These are phyloP conservation scores for Notocelia uddmanniana DNA, from an alignment of 2,888 invertebrate species.

Conservation along the genomic window DNA sequence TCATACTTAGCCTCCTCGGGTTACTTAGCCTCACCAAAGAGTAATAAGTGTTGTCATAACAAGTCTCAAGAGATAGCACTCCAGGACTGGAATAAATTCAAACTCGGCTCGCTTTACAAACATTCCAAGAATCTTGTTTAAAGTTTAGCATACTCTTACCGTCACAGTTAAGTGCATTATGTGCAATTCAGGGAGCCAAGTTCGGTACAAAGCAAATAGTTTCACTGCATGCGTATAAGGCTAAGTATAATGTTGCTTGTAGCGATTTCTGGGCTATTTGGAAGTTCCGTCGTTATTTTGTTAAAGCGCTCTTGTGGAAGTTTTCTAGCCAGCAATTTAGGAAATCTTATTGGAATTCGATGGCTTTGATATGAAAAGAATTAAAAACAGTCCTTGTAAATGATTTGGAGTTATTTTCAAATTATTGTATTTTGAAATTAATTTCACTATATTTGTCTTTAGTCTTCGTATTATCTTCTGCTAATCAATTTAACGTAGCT, in stretches of 20 bases:
- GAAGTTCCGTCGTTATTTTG: slow-evolving; percentile 40
- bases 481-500: no score
- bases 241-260: slow-evolving; percentile 55
- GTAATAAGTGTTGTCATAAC: slow-evolving; percentile 38
- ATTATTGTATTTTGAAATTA: neutral
- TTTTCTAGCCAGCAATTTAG: neutral
- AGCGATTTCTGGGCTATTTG: slow-evolving; percentile 47
- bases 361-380: neutral
- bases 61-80: slow-evolving; percentile 52
- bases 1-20: neutral
- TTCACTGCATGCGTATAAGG: slow-evolving; percentile 52
- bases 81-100: slow-evolving; percentile 57
- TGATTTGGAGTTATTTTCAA: neutral
- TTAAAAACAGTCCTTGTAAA: neutral
- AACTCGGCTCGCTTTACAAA: slow-evolving; percentile 62
- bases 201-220: slow-evolving; percentile 59
- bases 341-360: neutral
- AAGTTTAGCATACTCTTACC: slow-evolving; percentile 68
- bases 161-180: slow-evolving; percentile 64
- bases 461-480: no score
- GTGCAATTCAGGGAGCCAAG: slow-evolving; percentile 57
- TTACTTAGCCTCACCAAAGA: neutral
- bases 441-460: neutral
- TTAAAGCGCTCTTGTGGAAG: slow-evolving; percentile 4
- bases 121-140: slow-evolving; percentile 73